Conservation (phyloP, 2,888 invertebrate species). For the Nemoura dubitans region DNA sequence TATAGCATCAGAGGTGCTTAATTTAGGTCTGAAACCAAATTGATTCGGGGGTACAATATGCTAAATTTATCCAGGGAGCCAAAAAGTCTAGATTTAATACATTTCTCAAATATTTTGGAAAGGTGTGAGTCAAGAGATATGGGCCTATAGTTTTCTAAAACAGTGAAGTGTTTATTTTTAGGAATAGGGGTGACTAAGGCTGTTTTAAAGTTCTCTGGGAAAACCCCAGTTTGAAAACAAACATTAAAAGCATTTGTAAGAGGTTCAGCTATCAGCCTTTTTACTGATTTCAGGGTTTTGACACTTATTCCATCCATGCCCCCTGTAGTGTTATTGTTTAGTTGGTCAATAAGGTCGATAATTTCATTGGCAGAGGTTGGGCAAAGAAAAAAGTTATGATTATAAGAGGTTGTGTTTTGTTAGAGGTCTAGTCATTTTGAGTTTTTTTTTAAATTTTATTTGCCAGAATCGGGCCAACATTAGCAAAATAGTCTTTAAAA, state of each 20-base stretch:
- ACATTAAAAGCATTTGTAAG: neutral
- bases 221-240: neutral
- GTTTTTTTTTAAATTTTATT: neutral
- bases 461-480: neutral
- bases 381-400: neutral
- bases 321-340: too few species aligned
- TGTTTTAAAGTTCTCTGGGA: neutral
- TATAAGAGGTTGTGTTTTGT: too few species aligned
- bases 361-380: neutral
- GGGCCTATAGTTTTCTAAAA: neutral
- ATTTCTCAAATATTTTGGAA: neutral
- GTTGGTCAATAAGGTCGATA: neutral
- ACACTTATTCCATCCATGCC: too few species aligned
- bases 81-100: neutral
- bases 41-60: neutral
- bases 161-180: neutral
- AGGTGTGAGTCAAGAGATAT: neutral
- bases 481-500: too few species aligned
- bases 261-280: neutral
- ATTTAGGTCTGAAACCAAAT: neutral
- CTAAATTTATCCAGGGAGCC: neutral
- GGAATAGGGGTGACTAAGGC: neutral
- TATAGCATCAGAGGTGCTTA: neutral
- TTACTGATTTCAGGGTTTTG: neutral
- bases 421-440: too few species aligned